Evolutionary conservation across 1,140 invertebrate genomes (phyloP), one percentile per base, ranked within the genome.

Genomic region (Zelostemma sp.): DNA sequence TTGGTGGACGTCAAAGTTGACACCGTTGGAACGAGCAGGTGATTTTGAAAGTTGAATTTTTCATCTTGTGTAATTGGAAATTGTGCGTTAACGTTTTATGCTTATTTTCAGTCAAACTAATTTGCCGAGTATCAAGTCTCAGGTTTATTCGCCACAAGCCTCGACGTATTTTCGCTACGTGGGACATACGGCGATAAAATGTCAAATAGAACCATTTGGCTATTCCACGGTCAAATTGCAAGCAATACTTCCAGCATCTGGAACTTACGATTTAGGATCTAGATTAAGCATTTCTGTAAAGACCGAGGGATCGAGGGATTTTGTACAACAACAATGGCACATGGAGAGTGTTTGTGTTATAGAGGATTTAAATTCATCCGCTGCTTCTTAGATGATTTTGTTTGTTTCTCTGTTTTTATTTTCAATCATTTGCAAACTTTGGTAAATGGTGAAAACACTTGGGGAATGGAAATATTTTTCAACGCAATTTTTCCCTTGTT

Each of bases 1-100:
- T 25, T 47, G 14, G 54, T 85, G 4, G 55, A 79, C 18, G 75
- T 86, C 5, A 83, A 79, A 67, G 58, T 86, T 12, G 76, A 79
- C 53, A 85, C 84, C 1, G 72, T 82, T 59, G 84, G 82, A 31
- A 85, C 80, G 1, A 85, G 76, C 73, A 85, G 83, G 85, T 85
- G 66, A 77, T 56, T 65, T 64, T 59, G 69, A 25, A 40, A 40
- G 9, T 12, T 40, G 14, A 12, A 40, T 6, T 40, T 40, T 5
- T 40, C 17, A 8, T 45, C n/a, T n/a, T n/a, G n/a, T n/a, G n/a
- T n/a, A 15, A 55, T 43, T 50, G 15, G 19, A 43, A 58, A 51
- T 53, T 43, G 68, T 18, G 28, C 69, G 67, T 25, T 28, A 28
- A 8, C 25, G 25, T 28, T 4, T 28, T 28, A 28, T 28, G 3